A percentile compares a stretch with the other conserved stretches of the same genome.
Conservation (phyloP, 2,113 vertebrate genomes). For the Osmerus eperlanus region DNA sequence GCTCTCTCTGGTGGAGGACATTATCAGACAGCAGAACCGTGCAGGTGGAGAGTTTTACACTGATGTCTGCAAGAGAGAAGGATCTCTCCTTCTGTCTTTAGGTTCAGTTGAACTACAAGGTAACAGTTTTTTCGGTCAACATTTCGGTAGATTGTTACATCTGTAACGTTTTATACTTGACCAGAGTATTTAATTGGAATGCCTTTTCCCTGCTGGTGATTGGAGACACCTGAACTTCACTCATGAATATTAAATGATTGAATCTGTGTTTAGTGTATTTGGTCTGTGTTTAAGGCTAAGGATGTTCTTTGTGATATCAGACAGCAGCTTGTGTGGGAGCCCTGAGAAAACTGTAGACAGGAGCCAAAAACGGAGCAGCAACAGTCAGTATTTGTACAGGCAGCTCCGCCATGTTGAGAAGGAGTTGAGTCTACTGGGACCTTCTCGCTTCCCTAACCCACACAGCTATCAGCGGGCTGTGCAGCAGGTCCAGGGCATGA, state of each 20-base stretch:
- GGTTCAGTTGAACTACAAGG: conserved; percentile 58
- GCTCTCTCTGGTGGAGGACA: conserved; percentile 76
- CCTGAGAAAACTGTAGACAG: conserved; percentile 38
- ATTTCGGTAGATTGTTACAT: too few relatives aligned
- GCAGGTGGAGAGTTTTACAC: conserved; percentile 51
- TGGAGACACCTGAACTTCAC: too few relatives aligned
- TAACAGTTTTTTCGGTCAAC: conserved; percentile 38
- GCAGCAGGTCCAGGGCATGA: conserved; percentile 77
- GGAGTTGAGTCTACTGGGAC: conserved; percentile 71
- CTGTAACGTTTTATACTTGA: too few relatives aligned
- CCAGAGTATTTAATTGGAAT: too few relatives aligned
- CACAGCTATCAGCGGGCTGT: conserved; percentile 75
- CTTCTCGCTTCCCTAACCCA: conserved; percentile 62
- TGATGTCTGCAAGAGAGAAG: conserved; percentile 56
- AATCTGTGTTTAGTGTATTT: too few relatives aligned
- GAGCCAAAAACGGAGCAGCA: conserved; percentile 61
- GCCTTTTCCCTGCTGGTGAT: too few relatives aligned
- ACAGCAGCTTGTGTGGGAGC: conserved; percentile 22
- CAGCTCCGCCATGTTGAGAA: conserved; percentile 80
- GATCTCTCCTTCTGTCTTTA: conserved; percentile 46
- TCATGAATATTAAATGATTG: too few relatives aligned
- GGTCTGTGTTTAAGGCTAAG: too few relatives aligned
- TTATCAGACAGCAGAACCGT: conserved; percentile 72
- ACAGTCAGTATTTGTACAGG: conserved; percentile 72
- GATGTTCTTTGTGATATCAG: conserved; percentile 35